Evolutionary conservation across 2,888 invertebrate genomes (phyloP).

Genomic region (Neoitamus cyanurus): DNA sequence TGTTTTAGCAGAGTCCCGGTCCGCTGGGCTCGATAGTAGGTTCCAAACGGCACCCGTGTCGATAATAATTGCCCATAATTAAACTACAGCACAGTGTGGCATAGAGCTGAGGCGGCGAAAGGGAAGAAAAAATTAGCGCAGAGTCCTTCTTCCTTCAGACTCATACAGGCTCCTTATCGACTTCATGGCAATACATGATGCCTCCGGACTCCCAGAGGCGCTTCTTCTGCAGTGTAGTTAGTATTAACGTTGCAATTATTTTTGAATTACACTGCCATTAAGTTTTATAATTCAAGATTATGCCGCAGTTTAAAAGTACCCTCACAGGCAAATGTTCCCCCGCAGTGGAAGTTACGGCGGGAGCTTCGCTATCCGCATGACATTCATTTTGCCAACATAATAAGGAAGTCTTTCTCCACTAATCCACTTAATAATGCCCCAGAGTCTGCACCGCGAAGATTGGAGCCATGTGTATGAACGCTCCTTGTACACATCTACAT

Average conservation of each 20-base stretch:
- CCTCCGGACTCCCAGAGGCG: background rate
- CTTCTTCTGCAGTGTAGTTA: constrained; percentile 39
- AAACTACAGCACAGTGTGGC: constrained; percentile 9
- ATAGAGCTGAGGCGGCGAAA: background rate
- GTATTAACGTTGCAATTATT: constrained; percentile 45
- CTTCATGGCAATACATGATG: constrained; percentile 35
- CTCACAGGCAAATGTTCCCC: constrained; percentile 34
- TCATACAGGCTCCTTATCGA: constrained; percentile 34
- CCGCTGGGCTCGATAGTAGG: constrained; percentile 27
- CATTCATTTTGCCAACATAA: constrained; percentile 27
- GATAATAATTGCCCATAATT: constrained; percentile 46
- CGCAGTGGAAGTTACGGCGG: background rate
- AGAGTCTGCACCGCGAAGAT: constrained; percentile 20
- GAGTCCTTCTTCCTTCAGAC: constrained; percentile 8
- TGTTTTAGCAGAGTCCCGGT: constrained; percentile 18
- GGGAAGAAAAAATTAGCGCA: background rate
- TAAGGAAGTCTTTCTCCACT: constrained; percentile 37
- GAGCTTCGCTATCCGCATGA: background rate
- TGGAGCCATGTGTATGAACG: constrained; percentile 29
- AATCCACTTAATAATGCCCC: constrained; percentile 43
- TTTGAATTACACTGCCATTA: constrained; percentile 45
- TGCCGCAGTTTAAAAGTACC: constrained; percentile 30
- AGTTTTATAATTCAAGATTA: constrained; percentile 45
- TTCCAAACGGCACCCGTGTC: constrained; percentile 43
- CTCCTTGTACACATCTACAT: constrained; percentile 34